A percentile compares a stretch with the other conserved stretches of the same genome.
phyloP scores from a whole-genome alignment of 2,888 invertebrate species.

The Acholoe squamosa region DNA sequence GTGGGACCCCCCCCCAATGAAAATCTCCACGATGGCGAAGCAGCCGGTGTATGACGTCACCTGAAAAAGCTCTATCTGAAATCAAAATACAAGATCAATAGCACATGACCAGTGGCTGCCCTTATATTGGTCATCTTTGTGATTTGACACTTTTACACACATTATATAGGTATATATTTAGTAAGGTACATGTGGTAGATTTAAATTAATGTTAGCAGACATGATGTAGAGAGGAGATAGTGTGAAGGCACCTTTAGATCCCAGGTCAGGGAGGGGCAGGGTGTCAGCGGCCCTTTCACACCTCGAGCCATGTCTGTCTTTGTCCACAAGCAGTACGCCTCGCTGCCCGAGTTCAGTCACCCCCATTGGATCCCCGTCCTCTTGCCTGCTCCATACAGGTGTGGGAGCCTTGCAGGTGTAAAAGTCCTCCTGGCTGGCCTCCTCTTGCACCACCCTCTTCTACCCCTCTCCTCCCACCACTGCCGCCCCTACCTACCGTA shows the following conservation, averaged over 20 bases:
- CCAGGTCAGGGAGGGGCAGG: conserved; percentile 2
- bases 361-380: conserved; percentile 8
- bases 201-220: too few species aligned
- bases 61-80: too few species aligned
- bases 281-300: conserved; percentile 45
- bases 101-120: too few species aligned
- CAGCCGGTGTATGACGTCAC: too few species aligned
- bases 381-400: neutral
- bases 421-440: neutral
- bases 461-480: neutral
- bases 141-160: too few species aligned
- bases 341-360: conserved; percentile 34
- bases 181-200: too few species aligned
- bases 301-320: neutral
- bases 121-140: too few species aligned
- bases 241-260: neutral
- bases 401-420: conserved; percentile 18
- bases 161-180: too few species aligned
- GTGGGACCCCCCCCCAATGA: too few species aligned
- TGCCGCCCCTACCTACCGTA: neutral
- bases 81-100: too few species aligned
- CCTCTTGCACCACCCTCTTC: neutral
- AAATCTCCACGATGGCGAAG: too few species aligned
- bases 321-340: conserved; percentile 15
- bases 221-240: neutral